Conservation (phyloP, 2,888 invertebrate species). For the Frankliniella fusca region DNA sequence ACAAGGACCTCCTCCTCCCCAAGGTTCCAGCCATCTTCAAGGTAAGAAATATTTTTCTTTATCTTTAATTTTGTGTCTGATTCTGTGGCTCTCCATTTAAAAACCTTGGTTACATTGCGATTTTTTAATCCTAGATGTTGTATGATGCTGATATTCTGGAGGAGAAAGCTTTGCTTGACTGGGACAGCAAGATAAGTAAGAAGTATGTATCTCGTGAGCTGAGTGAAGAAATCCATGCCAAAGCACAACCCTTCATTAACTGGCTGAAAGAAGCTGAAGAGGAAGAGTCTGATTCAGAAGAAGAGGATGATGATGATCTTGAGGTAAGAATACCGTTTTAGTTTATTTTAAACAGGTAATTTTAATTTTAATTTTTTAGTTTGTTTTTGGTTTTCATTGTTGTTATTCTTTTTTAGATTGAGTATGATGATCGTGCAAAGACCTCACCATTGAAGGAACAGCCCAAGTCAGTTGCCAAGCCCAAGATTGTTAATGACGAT, state of each 20-base stretch:
- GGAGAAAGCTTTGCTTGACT: slow-evolving; percentile 89
- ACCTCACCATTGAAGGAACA: slow-evolving; percentile 67
- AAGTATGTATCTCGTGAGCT: slow-evolving; percentile 91
- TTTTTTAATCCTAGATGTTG: slow-evolving; percentile 58
- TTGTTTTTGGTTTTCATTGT: background rate
- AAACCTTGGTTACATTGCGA: slow-evolving; percentile 6
- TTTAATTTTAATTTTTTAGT: background rate
- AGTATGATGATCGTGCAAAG: slow-evolving; percentile 83
- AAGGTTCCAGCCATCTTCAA: slow-evolving; percentile 87
- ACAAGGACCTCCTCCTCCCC: slow-evolving; percentile 72
- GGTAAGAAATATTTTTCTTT: slow-evolving; percentile 47
- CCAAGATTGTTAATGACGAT: slow-evolving; percentile 50
- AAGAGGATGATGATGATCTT: slow-evolving; percentile 65
- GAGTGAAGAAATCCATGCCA: slow-evolving; percentile 84
- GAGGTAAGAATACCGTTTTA: slow-evolving; percentile 50
- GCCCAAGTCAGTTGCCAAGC: slow-evolving; percentile 47
- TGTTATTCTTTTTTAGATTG: slow-evolving; percentile 57
- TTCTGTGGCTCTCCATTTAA: slow-evolving; percentile 13
- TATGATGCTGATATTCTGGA: slow-evolving; percentile 94
- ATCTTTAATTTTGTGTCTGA: background rate
- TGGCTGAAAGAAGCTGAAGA: slow-evolving; percentile 98
- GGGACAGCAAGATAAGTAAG: slow-evolving; percentile 92
- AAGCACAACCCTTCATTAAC: slow-evolving; percentile 88
- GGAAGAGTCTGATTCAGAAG: slow-evolving; percentile 75
- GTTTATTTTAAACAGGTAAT: background rate